A percentile compares a stretch with the other conserved stretches of the same genome.
Conservation (phyloP, 1,140 invertebrate species). For the Elysia chlorotica region DNA sequence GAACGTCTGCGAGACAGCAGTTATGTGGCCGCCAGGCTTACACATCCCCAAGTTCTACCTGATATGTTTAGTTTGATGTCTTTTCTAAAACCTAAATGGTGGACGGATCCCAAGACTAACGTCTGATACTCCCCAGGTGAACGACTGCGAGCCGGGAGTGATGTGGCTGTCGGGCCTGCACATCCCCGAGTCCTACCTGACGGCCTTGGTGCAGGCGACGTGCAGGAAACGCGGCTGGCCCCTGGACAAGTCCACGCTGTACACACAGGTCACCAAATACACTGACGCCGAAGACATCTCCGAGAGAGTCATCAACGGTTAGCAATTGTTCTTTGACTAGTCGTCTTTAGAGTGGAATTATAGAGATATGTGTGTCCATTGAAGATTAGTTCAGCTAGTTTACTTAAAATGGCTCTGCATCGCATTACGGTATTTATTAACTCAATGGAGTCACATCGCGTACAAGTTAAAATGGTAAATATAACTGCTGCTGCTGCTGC, state of each 20-base stretch:
- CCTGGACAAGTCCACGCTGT: constrained; percentile 77
- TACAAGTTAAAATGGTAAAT: no score
- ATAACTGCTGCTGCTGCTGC: no score
- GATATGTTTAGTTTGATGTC: no score
- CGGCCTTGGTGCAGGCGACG: constrained; percentile 78
- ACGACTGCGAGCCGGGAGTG: constrained; percentile 72
- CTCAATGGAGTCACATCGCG: no score
- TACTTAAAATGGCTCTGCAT: no score
- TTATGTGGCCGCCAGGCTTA: constrained; percentile 65
- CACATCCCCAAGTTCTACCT: constrained; percentile 85
- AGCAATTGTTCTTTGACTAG: no score
- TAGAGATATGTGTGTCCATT: no score
- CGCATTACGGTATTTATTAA: no score
- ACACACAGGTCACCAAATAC: constrained; percentile 72
- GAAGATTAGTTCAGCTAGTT: no score
- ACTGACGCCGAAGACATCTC: constrained; percentile 72
- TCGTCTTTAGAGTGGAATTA: no score
- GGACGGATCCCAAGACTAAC: not conserved
- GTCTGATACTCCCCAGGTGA: constrained; percentile 31
- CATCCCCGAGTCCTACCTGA: constrained; percentile 82
- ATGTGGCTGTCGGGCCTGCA: constrained; percentile 86
- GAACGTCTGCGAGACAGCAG: not conserved
- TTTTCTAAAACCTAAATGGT: not conserved
- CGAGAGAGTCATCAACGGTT: constrained; percentile 66
- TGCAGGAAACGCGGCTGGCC: constrained; percentile 82